Evolutionary conservation across 53 echinoderm and acorn worm species (phyloP), one percentile per base, ranked within the genome.

Genomic region (Glandiceps talaboti): DNA sequence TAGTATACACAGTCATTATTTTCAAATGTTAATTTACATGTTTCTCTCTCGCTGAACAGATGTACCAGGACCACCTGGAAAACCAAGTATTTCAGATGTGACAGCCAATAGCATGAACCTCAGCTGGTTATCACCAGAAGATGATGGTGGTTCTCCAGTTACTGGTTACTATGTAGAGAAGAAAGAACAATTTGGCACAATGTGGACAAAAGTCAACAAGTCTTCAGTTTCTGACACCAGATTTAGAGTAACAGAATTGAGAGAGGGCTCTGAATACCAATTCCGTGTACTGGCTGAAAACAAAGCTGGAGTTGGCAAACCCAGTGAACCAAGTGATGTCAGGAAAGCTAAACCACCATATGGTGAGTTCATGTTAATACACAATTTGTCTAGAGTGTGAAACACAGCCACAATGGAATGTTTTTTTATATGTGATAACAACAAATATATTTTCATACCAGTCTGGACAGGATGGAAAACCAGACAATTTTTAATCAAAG

Each of bases 31-130:
- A 45, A 12, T 45, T 45, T 45, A 45, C 64, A 45, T 12, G 6
- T 45, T 20, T 45, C n/a, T n/a, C n/a, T n/a, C n/a, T n/a, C n/a
- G n/a, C n/a, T n/a, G n/a, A n/a, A n/a, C n/a, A 45, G 64, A 45
- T 45, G 64, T 45, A 20, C 93, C 29, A 87, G 89, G 25, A 88
- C 90, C 28, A 85, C 79, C 79, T 32, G 25, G 32, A 31, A 78
- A 31, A 32, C 79, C 79, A 78, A 27, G 27, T 32, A 32, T 78
- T 6, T 78, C 32, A 1, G 79, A 78, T 27, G 32, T 78, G 27
- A 78, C 79, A 78, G 14, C 33, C 10, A 78, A 78, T 25, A 78
- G 79, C 79, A 78, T 78, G 79, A 32, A 27, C 0, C 27, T 78
- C 6, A 27, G 31, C 27, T 78, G 79, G 79, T 32, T 32, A 27